These are phyloP conservation scores for Ibycter americanus DNA, from an alignment of 2,797 vertebrate genomes.

Conservation along the genomic window DNA sequence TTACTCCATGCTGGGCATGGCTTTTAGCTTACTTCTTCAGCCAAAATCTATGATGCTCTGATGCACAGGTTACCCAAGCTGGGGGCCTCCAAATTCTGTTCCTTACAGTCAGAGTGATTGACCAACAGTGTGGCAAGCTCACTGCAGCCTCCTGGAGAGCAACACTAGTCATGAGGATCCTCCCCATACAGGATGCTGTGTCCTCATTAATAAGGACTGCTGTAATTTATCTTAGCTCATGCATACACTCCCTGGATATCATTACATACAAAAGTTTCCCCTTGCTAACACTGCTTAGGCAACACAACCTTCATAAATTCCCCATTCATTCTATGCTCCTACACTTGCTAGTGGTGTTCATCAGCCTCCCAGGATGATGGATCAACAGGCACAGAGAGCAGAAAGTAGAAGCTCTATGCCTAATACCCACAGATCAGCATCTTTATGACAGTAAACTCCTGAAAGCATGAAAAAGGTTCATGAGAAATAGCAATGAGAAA, in stretches of 20 bases:
- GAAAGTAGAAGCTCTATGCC: not conserved
- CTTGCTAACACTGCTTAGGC: not conserved
- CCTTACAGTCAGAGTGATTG: not conserved
- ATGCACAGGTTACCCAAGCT: not conserved
- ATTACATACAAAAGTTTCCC: not conserved
- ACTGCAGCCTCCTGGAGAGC: not conserved
- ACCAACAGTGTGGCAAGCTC: not conserved
- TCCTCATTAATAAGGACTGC: not conserved
- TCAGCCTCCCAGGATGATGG: not conserved
- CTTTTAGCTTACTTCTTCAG: not conserved
- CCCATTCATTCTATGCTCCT: not conserved
- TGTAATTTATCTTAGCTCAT: not conserved
- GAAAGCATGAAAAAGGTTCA: not conserved
- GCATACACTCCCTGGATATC: not conserved
- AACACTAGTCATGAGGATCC: not conserved
- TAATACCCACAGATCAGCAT: not conserved
- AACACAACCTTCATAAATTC: not conserved
- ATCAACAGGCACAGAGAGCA: not conserved
- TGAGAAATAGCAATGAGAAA: not conserved
- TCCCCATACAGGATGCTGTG: rapidly evolving
- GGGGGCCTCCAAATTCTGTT: not conserved
- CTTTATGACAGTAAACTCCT: not conserved
- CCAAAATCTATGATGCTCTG: not conserved
- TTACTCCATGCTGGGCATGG: not conserved
- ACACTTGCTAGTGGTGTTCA: not conserved